phyloP scores from a whole-genome alignment of 2,797 vertebrate genomes.

The Pseudopleuronectes americanus region DNA sequence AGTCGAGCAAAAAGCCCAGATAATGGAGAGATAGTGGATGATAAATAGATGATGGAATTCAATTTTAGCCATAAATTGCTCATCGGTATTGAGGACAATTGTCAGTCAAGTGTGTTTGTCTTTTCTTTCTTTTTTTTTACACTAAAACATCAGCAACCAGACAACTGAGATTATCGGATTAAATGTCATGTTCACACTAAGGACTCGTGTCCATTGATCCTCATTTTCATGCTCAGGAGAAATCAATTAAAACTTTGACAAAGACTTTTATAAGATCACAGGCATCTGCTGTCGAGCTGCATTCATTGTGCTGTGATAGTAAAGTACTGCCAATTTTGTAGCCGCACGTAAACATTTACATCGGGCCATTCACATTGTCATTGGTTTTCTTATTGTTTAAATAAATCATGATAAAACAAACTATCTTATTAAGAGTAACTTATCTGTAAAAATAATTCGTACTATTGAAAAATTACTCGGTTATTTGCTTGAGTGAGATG shows the following conservation, averaged over 20 bases:
- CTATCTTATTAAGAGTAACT: too few species aligned
- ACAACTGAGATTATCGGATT: slow-evolving; percentile 6
- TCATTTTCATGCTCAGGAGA: background rate
- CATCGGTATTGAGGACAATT: slow-evolving; percentile 43
- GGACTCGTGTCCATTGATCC: slow-evolving; percentile 4
- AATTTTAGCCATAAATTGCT: slow-evolving; percentile 66
- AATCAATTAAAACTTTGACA: slow-evolving; percentile 25
- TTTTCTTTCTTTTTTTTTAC: slow-evolving; percentile 11
- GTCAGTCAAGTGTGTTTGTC: slow-evolving; percentile 16
- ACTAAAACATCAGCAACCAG: slow-evolving; percentile 27
- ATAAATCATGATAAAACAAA: too few species aligned
- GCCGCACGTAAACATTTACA: background rate
- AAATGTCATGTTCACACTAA: slow-evolving; percentile 8
- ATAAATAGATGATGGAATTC: slow-evolving; percentile 74
- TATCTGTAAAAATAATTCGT: too few species aligned
- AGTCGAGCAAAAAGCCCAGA: slow-evolving; percentile 77
- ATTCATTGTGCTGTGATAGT: background rate
- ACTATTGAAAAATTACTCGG: too few species aligned
- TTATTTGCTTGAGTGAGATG: too few species aligned
- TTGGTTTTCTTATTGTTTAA: too few species aligned
- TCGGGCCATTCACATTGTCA: too few species aligned
- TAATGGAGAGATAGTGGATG: slow-evolving; percentile 78
- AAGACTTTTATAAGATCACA: background rate
- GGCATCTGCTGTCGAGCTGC: background rate
- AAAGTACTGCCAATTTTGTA: background rate